Base-by-base conservation (phyloP, 2,888 invertebrate species). In the Lamellibrachia columna region DNA sequence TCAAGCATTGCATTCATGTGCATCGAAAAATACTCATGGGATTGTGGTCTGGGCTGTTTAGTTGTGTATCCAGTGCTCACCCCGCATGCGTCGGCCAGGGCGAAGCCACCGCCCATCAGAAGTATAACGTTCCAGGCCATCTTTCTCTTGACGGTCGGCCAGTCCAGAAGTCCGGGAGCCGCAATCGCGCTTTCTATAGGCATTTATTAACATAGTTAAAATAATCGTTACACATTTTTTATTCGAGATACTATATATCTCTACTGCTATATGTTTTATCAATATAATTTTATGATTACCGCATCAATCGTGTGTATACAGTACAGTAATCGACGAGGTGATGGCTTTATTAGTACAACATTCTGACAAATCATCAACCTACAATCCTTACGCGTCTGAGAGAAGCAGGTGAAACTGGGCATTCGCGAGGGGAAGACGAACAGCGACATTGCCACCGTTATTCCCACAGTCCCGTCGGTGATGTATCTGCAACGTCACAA, bases 71-170 rank as follows among this genome's bases (percentile, higher is more conserved):
- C 9, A 55, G 55, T 9, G 1, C 75, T 75, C 75, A 75, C 97
- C 94, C 98, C 98, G 95, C 98, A 98, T 93, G 98, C 99, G 94
- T 98, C 98, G 0, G 99, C 98, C 93, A 99, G 97, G 0, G 99
- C 98, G 96, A 99, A 99, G 0, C 99, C 99, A 58, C 99, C 99
- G 91, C 98, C 98, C 92, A 99, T 97, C 92, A 99, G 97, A 95
- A 99, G 97, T 53, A 99, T 97, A 6, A 99, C 97, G 91, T 98
- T 98, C 99, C 99, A 99, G 6, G 98, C 98, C 94, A 98, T 97
- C 96, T 98, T 98, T 92, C 98, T 97, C 95, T 98, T 98, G 53
- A 98, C 97, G 91, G 98, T 98, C 94, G 98, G 98, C 99, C 99
- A 99, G 93, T 94, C 94, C n/a, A 94, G 92, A 7, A 94, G 91